phyloP scores from a whole-genome alignment of 2,797 vertebrate genomes.

The Ceyx erithaca region DNA sequence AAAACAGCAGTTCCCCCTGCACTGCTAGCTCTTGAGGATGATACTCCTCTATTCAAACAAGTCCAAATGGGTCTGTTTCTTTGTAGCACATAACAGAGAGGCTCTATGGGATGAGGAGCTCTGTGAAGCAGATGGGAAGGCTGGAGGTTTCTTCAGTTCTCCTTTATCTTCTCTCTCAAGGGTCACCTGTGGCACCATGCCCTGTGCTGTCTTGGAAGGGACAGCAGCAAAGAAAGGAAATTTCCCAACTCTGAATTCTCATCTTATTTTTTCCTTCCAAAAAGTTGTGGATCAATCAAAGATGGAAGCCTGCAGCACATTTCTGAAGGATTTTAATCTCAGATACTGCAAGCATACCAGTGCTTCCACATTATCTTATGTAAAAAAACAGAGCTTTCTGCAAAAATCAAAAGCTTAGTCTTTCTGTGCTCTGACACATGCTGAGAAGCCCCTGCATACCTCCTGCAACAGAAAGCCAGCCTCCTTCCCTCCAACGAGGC shows the following conservation, averaged over 20 bases:
- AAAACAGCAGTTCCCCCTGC: neutral
- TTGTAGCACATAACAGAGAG: neutral
- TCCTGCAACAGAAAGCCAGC: neutral
- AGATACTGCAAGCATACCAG: rapidly evolving
- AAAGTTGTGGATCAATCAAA: neutral
- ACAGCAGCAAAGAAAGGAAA: neutral
- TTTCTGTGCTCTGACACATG: rapidly evolving
- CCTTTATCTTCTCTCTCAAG: neutral
- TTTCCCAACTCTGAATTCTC: neutral
- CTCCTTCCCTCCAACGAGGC: neutral
- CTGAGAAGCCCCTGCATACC: neutral
- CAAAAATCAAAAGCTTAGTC: neutral
- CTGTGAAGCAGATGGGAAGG: neutral
- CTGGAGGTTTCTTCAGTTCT: neutral
- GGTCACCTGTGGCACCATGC: rapidly evolving
- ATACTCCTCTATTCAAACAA: neutral
- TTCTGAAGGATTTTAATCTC: neutral
- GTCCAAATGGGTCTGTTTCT: neutral
- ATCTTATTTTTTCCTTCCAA: neutral
- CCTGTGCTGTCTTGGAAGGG: neutral
- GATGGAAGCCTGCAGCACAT: neutral
- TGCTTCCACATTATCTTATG: neutral
- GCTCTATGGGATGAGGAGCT: neutral
- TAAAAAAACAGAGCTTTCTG: neutral
- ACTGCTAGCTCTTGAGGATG: neutral